These are phyloP conservation scores for Drosophila kuntzei DNA, from an alignment of 2,888 invertebrate genomes.

Conservation along the genomic window DNA sequence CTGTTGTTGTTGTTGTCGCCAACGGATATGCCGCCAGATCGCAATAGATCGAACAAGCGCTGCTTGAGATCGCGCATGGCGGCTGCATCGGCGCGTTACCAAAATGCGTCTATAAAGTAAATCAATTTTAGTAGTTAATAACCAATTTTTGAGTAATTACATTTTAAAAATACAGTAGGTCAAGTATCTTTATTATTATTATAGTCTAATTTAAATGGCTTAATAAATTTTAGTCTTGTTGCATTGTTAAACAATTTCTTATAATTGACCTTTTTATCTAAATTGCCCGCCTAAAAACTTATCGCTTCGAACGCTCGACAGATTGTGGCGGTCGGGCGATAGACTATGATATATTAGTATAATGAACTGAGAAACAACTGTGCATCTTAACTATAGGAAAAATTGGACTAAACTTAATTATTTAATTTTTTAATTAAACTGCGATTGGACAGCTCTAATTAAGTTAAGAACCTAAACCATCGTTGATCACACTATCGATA, in stretches of 20 bases:
- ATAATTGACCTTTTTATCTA: background rate
- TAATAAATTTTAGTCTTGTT: background rate
- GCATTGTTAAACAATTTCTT: background rate
- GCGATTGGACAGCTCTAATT: background rate
- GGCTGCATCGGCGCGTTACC: constrained; percentile 32
- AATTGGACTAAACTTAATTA: background rate
- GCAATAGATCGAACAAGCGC: constrained; percentile 84
- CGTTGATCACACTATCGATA: background rate
- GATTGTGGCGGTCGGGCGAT: constrained; percentile 1
- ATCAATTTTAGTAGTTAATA: background rate
- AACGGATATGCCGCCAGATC: constrained; percentile 75
- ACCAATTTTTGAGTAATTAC: background rate
- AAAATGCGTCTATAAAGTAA: constrained; percentile 35
- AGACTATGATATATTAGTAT: no score
- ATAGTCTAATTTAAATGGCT: no score
- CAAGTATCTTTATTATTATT: no score
- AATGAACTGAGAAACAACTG: no score
- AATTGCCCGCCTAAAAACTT: background rate
- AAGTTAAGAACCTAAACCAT: background rate
- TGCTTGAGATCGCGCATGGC: constrained; percentile 85
- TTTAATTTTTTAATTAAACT: no score
- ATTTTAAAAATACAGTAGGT: no score
- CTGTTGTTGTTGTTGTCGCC: constrained; percentile 68
- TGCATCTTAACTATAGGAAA: no score
- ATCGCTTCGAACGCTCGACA: background rate